Percentiles rank a stretch among this genome's conserved stretches.
These are phyloP conservation scores for human (Homo sapiens) DNA, from an alignment of 2,113 vertebrate genomes.

Conservation along the genomic window DNA sequence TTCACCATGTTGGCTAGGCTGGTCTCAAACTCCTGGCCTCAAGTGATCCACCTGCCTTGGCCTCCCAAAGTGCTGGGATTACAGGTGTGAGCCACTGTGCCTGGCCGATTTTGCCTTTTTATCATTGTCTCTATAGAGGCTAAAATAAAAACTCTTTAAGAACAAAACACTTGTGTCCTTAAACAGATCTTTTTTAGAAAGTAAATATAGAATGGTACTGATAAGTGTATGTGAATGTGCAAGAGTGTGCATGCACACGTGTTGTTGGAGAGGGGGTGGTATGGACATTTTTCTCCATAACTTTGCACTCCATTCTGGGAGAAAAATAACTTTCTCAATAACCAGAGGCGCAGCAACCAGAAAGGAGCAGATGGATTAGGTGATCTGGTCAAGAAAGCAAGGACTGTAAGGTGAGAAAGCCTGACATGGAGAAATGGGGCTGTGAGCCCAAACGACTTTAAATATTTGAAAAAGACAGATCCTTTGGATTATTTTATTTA, in stretches of 20 bases:
- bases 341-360: not conserved
- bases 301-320: not conserved
- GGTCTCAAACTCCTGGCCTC: too few species aligned
- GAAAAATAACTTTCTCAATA: not conserved
- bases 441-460: not conserved
- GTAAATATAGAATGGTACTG: not conserved
- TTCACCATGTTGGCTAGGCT: too few species aligned
- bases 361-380: not conserved
- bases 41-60: too few species aligned
- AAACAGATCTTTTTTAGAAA: not conserved
- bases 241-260: not conserved
- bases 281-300: not conserved
- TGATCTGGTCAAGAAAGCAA: not conserved
- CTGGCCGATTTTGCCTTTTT: not conserved
- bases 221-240: not conserved
- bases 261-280: not conserved
- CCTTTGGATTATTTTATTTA: not conserved
- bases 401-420: not conserved
- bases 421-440: not conserved
- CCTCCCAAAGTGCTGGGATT: too few species aligned
- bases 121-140: not conserved
- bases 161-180: not conserved
- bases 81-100: too few species aligned
- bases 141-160: not conserved
- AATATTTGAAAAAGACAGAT: not conserved